Conservation (phyloP, 92 coral and sea anemone species). For the Bergia puertoricense region DNA sequence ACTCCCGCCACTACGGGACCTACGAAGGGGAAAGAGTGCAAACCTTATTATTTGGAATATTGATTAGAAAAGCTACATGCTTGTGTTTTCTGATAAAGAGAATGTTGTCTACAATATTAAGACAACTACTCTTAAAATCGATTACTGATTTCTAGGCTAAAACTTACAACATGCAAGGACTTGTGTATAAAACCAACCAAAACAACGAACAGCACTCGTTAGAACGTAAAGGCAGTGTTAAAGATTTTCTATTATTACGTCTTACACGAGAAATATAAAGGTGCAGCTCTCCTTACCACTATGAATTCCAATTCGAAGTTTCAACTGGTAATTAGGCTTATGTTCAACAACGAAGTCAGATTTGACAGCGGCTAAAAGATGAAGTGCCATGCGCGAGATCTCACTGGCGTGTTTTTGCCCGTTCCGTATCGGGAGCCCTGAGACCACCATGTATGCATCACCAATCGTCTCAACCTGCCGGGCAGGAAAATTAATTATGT, state of each 20-base stretch:
- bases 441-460: background rate
- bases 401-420: constrained; percentile 25
- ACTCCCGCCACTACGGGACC: constrained; percentile 98
- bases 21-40: constrained; percentile 1
- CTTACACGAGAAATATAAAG: background rate
- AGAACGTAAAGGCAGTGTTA: background rate
- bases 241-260: background rate
- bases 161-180: too few species aligned
- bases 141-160: too few species aligned
- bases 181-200: too few species aligned
- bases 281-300: background rate
- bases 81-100: too few species aligned
- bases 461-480: background rate
- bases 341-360: constrained; percentile 7
- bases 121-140: too few species aligned
- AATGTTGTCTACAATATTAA: too few species aligned
- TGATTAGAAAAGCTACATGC: background rate
- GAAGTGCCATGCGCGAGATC: constrained; percentile 11
- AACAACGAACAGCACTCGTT: too few species aligned
- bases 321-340: constrained; percentile 11
- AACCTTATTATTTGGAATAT: background rate
- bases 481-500: background rate
- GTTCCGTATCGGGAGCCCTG: background rate
- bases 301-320: constrained; percentile 28
- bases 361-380: constrained; percentile 20